phyloP scores from a whole-genome alignment of 2,888 invertebrate genomes.

The Sarcophaga rosellei region DNA sequence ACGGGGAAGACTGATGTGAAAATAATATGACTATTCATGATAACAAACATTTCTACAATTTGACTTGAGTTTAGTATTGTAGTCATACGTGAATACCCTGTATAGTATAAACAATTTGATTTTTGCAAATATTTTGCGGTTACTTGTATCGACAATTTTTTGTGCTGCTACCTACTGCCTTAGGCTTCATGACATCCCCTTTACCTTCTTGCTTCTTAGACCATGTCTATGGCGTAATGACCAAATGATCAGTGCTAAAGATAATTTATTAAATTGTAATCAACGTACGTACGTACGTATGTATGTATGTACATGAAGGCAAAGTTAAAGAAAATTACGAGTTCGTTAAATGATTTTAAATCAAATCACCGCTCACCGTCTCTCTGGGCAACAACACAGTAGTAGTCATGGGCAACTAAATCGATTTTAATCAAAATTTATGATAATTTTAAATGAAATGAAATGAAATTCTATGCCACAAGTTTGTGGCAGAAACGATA shows the following conservation, averaged over 20 bases:
- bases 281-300: conserved; percentile 43
- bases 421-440: conserved; percentile 69
- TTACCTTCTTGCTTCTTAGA: background rate
- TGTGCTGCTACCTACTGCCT: background rate
- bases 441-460: conserved; percentile 66
- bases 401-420: conserved; percentile 56
- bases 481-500: conserved; percentile 4
- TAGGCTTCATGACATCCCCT: background rate
- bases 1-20: background rate
- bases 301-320: background rate
- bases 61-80: background rate
- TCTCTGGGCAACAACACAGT: conserved; percentile 45
- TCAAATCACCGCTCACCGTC: conserved; percentile 29
- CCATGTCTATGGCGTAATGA: background rate
- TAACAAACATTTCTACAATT: background rate
- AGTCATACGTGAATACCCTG: conserved; percentile 15
- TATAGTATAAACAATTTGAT: background rate
- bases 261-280: conserved; percentile 68
- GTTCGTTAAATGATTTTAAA: conserved; percentile 65
- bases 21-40: background rate
- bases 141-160: conserved; percentile 30
- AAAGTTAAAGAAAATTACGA: conserved; percentile 8
- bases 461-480: conserved; percentile 50
- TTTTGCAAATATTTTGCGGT: background rate
- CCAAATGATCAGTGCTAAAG: conserved; percentile 61